phyloP scores from a whole-genome alignment of 2,888 invertebrate genomes.

The Disparrhopalites patrizii region DNA sequence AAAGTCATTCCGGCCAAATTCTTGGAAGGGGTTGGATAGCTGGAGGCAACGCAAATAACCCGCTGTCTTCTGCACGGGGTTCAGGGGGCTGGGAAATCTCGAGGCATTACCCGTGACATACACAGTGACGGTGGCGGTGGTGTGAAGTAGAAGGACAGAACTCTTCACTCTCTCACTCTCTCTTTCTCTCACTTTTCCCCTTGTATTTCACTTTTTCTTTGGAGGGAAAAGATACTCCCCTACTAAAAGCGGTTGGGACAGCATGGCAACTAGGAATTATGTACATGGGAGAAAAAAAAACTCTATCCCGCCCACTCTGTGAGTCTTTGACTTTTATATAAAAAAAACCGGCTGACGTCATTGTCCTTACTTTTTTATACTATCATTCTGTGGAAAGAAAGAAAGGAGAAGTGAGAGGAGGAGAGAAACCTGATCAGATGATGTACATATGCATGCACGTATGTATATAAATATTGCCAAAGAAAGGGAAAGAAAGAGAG shows the following conservation, averaged over 20 bases:
- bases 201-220: not conserved
- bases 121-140: too few species aligned
- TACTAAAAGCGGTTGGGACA: not conserved
- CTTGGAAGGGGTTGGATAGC: too few species aligned
- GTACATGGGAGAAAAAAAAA: conserved; percentile 5
- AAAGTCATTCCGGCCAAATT: too few species aligned
- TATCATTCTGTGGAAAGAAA: not conserved
- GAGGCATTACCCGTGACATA: too few species aligned
- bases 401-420: not conserved
- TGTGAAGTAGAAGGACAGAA: not conserved
- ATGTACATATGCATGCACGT: not conserved
- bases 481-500: conserved; percentile 8
- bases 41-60: too few species aligned
- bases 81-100: too few species aligned
- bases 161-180: not conserved
- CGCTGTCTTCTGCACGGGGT: too few species aligned
- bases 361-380: conserved; percentile 27
- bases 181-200: not conserved
- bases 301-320: conserved; percentile 36
- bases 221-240: not conserved
- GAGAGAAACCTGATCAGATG: not conserved
- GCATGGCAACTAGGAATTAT: conserved; percentile 7
- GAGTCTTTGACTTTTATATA: conserved; percentile 10
- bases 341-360: conserved; percentile 41
- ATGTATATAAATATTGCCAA: not conserved